Conservation (phyloP, 2,797 vertebrate species). For the Molossus alvarezi region DNA sequence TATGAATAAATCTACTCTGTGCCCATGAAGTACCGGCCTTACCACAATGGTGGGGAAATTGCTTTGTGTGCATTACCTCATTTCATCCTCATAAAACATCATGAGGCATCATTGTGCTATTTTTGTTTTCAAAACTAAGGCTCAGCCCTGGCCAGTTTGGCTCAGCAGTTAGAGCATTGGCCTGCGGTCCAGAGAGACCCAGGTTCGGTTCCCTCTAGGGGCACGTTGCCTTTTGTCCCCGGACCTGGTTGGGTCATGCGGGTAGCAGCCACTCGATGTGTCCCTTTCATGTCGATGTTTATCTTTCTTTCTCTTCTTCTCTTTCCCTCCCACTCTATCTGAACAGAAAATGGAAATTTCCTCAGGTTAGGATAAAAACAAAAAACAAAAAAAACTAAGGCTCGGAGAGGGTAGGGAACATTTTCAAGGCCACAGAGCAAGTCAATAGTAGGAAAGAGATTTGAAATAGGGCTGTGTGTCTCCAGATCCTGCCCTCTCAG, state of each 20-base stretch:
- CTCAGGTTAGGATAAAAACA: no score
- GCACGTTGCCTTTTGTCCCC: no score
- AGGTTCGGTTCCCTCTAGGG: no score
- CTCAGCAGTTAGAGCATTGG: no score
- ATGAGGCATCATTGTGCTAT: background rate
- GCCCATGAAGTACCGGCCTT: background rate
- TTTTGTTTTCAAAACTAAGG: background rate
- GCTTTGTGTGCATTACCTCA: background rate
- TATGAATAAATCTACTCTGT: background rate
- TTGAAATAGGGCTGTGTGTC: background rate
- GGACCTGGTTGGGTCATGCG: no score
- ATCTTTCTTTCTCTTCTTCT: no score
- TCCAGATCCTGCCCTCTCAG: accelerated
- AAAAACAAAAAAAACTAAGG: background rate
- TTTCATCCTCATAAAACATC: background rate
- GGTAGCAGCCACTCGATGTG: no score
- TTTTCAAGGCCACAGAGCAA: background rate
- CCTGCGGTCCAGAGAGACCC: no score
- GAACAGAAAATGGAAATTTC: no score
- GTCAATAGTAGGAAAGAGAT: background rate
- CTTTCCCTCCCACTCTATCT: no score
- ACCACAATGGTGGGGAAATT: background rate
- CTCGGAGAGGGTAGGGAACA: background rate
- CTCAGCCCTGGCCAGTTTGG: background rate
- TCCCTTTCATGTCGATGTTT: no score